phyloP scores from a whole-genome alignment of 2,113 vertebrate species.

The Hipposideros armiger region DNA sequence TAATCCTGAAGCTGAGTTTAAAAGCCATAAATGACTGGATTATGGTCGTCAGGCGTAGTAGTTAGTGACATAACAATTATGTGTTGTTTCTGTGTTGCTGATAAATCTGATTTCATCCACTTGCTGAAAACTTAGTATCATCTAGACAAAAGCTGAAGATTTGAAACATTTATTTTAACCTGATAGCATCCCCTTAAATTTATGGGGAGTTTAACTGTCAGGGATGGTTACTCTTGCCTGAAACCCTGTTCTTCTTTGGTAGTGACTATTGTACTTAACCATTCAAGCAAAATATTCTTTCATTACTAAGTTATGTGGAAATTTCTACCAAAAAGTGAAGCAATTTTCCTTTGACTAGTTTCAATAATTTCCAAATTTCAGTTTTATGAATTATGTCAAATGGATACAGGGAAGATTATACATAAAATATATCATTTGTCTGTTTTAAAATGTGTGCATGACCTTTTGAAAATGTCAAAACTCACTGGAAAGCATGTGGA shows the following conservation, averaged over 20 bases:
- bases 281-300: conserved; percentile 35
- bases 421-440: neutral
- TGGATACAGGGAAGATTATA: neutral
- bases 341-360: neutral
- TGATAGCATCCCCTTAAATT: conserved; percentile 38
- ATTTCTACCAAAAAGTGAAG: neutral
- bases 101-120: conserved; percentile 12
- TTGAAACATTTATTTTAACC: conserved; percentile 67
- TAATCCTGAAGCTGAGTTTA: conserved; percentile 49
- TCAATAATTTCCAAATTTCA: neutral
- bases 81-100: neutral
- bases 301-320: neutral
- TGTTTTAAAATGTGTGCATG: neutral
- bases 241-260: conserved; percentile 34
- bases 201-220: neutral
- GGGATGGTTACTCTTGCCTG: neutral
- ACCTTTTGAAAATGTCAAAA: neutral
- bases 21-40: conserved; percentile 59
- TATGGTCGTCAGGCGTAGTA: neutral
- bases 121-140: conserved; percentile 17
- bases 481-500: neutral
- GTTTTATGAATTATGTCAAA: neutral
- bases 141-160: neutral
- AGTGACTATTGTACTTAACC: neutral
- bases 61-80: conserved; percentile 20